phyloP scores from a whole-genome alignment of 2,113 vertebrate species.

The Gadus macrocephalus region DNA sequence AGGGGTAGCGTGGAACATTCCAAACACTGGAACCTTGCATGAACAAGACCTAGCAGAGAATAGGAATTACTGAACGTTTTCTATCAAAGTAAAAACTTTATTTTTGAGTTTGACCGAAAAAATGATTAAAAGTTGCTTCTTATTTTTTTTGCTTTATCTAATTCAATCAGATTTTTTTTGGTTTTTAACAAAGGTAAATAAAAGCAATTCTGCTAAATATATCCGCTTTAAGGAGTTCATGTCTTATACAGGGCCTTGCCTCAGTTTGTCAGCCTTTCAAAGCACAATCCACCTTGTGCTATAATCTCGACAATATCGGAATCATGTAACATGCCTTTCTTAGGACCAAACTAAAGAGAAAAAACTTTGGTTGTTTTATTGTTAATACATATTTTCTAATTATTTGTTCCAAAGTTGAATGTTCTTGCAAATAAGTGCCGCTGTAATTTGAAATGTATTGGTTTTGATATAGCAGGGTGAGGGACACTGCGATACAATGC shows the following conservation, averaged over 20 bases:
- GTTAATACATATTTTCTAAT: constrained; percentile 48
- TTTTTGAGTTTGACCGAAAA: constrained; percentile 27
- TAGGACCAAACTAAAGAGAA: constrained; percentile 50
- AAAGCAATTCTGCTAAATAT: constrained; percentile 7
- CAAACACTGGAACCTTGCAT: constrained; percentile 68
- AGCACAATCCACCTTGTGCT: constrained; percentile 8
- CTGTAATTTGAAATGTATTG: constrained; percentile 41
- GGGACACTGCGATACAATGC: constrained; percentile 42
- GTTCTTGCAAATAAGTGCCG: constrained; percentile 45
- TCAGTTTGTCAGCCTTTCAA: constrained; percentile 17
- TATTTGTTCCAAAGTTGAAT: constrained; percentile 56
- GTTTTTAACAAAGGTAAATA: constrained; percentile 30
- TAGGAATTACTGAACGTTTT: constrained; percentile 22
- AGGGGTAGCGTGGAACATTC: constrained; percentile 22
- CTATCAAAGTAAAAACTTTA: constrained; percentile 38
- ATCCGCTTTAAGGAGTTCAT: constrained; percentile 7
- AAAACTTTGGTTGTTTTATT: constrained; percentile 10
- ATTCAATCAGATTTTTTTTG: constrained; percentile 18
- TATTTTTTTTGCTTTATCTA: constrained; percentile 23
- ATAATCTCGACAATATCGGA: constrained; percentile 31
- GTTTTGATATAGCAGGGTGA: constrained; percentile 36
- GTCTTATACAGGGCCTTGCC: constrained; percentile 8
- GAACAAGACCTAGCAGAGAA: constrained; percentile 12
- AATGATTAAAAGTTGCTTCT: constrained; percentile 15
- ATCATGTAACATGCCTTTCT: constrained; percentile 39